phyloP scores from a whole-genome alignment of 2,113 vertebrate species.

The Daboia siamensis region DNA sequence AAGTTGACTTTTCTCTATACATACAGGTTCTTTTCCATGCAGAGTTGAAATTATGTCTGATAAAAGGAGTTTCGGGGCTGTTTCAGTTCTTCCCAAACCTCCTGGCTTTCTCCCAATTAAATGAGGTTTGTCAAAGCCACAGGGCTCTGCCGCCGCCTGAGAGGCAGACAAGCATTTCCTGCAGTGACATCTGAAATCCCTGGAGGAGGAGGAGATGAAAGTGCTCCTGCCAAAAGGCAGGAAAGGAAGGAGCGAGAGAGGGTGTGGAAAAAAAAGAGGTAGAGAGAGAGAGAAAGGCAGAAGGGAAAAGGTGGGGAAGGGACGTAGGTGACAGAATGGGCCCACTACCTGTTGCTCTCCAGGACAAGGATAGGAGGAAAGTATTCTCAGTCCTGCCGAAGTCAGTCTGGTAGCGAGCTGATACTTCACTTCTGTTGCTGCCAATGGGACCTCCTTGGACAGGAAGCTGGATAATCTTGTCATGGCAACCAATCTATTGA shows the following conservation, averaged over 20 bases:
- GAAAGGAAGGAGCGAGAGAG: constrained; percentile 50
- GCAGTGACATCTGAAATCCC: constrained; percentile 82
- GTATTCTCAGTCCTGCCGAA: constrained; percentile 23
- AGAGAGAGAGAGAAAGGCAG: constrained; percentile 63
- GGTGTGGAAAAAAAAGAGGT: constrained; percentile 57
- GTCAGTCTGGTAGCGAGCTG: constrained; percentile 19
- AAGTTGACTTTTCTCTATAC: constrained; percentile 87
- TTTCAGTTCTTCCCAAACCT: constrained; percentile 86
- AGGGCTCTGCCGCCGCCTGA: constrained; percentile 81
- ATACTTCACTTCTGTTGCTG: constrained; percentile 16
- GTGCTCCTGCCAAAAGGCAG: constrained; percentile 65
- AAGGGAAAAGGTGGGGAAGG: constrained; percentile 29
- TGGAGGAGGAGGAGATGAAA: constrained; percentile 84
- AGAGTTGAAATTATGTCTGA: constrained; percentile 88
- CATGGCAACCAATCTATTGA: constrained; percentile 46
- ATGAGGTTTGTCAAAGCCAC: constrained; percentile 88
- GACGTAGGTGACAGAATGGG: constrained; percentile 45
- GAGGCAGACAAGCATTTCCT: constrained; percentile 81
- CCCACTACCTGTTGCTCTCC: constrained; percentile 33
- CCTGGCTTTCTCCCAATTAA: constrained; percentile 87
- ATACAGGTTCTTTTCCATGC: constrained; percentile 84
- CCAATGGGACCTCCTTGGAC: constrained; percentile 35
- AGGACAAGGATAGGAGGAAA: background rate
- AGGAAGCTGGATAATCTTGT: constrained; percentile 14
- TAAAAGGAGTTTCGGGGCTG: constrained; percentile 84